Percentiles rank a stretch among this genome's conserved stretches.
These are phyloP conservation scores for Pheucticus melanocephalus DNA, from an alignment of 2,113 vertebrate genomes.

Conservation along the genomic window DNA sequence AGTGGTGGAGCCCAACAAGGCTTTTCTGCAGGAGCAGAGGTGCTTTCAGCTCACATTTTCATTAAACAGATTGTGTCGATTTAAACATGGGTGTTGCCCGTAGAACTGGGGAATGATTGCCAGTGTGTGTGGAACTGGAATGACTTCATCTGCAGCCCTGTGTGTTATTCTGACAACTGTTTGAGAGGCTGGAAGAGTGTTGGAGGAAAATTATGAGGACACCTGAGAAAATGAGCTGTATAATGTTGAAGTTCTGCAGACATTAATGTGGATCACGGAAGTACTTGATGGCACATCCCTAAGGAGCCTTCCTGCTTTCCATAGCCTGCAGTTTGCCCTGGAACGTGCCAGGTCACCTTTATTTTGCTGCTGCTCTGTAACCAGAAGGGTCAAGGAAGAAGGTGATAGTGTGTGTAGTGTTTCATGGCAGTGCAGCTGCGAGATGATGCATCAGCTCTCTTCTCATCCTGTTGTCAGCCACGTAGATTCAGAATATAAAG, in stretches of 20 bases:
- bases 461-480: background rate
- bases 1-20: background rate
- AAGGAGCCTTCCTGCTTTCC: background rate
- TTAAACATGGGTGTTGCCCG: background rate
- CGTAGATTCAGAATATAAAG: background rate
- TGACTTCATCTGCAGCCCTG: background rate
- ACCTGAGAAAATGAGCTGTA: background rate
- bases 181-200: background rate
- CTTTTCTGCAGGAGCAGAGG: background rate
- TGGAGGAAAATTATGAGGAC: background rate
- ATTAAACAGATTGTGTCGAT: background rate
- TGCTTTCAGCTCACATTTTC: background rate
- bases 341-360: background rate
- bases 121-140: background rate
- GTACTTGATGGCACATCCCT: background rate
- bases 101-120: background rate
- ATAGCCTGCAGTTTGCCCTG: background rate
- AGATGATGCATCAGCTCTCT: background rate
- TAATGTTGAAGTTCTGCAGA: background rate
- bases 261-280: accelerated
- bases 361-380: background rate
- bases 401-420: background rate
- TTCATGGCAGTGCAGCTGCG: background rate
- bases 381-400: background rate
- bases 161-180: background rate